These are phyloP conservation scores for Drosophila pruinosa DNA, from an alignment of 1,140 invertebrate genomes.

Conservation along the genomic window DNA sequence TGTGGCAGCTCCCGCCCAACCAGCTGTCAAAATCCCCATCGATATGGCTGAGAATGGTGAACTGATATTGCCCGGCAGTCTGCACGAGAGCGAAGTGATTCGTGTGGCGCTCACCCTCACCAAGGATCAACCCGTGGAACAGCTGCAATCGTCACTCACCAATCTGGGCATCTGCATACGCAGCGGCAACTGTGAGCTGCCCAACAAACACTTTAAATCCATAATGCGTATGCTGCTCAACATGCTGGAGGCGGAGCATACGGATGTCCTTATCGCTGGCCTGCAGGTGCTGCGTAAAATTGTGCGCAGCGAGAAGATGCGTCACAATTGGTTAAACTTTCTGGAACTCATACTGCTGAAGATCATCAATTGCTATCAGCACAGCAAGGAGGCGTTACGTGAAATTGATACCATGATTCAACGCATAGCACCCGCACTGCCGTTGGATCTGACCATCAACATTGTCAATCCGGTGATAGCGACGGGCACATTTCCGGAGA, in stretches of 20 bases:
- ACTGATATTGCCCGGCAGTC: constrained; percentile 74
- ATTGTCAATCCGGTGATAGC: constrained; percentile 90
- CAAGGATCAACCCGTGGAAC: constrained; percentile 66
- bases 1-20: constrained; percentile 40
- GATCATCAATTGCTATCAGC: constrained; percentile 92
- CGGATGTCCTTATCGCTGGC: constrained; percentile 88
- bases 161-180: constrained; percentile 83
- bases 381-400: constrained; percentile 87
- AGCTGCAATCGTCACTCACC: constrained; percentile 71
- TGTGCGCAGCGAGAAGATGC: constrained; percentile 89
- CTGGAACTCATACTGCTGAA: constrained; percentile 94
- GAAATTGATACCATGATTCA: constrained; percentile 85
- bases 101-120: constrained; percentile 73
- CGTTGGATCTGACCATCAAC: constrained; percentile 87
- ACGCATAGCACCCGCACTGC: constrained; percentile 89
- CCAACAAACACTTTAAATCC: constrained; percentile 86
- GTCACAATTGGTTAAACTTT: constrained; percentile 91
- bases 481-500: constrained; percentile 92
- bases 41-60: constrained; percentile 66
- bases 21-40: constrained; percentile 23
- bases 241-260: constrained; percentile 87
- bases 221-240: constrained; percentile 90
- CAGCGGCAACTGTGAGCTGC: constrained; percentile 83
- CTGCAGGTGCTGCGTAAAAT: constrained; percentile 92
- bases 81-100: constrained; percentile 83